Evolutionary conservation across 2,113 vertebrate species (phyloP).

Genomic region (Brienomyrus brachyistius): DNA sequence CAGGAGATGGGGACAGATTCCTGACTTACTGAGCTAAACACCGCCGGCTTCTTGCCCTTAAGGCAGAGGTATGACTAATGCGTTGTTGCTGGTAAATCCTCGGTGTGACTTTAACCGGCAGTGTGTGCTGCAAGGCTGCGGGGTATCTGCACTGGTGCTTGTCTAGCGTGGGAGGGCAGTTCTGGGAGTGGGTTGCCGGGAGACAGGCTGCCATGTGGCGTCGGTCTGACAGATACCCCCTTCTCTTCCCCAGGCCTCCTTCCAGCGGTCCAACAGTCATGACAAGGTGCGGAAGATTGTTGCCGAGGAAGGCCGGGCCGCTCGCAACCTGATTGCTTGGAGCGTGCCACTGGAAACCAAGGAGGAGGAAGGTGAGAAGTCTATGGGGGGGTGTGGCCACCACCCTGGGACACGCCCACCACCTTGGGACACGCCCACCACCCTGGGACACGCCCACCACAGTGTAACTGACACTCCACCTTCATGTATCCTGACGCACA

Average conservation of each 20-base stretch:
- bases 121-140: background rate
- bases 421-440: background rate
- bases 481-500: background rate
- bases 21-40: background rate
- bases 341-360: conserved; percentile 89
- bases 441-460: background rate
- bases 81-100: background rate
- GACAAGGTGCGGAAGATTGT: conserved; percentile 97
- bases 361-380: conserved; percentile 80
- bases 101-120: background rate
- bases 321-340: conserved; percentile 94
- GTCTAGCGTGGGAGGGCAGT: background rate
- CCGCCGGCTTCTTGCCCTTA: background rate
- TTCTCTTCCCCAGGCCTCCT: conserved; percentile 71
- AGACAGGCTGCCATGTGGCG: background rate
- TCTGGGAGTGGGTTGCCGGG: background rate
- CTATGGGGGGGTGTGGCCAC: background rate
- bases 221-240: background rate
- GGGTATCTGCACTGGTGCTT: background rate
- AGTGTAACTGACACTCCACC: too few relatives aligned
- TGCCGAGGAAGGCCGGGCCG: conserved; percentile 90
- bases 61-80: background rate
- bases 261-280: conserved; percentile 93
- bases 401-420: background rate
- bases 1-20: background rate